These are phyloP conservation scores for Corythornis vintsioides DNA, from an alignment of 2,113 vertebrate genomes.

Conservation along the genomic window DNA sequence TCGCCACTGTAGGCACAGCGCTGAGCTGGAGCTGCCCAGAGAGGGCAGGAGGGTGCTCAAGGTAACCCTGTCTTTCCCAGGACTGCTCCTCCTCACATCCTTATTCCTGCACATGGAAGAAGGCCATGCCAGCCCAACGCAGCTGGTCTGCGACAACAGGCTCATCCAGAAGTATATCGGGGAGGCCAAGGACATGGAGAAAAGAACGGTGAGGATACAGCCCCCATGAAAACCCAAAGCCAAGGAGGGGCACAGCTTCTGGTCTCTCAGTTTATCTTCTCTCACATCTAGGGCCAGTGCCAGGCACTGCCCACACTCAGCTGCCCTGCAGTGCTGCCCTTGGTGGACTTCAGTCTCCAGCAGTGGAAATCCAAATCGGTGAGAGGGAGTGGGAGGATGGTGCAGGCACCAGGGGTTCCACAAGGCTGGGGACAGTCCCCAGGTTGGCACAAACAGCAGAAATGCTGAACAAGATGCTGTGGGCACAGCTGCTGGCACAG, in stretches of 20 bases:
- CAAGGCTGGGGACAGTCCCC: background rate
- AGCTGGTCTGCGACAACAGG: conserved; percentile 60
- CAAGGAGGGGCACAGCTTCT: background rate
- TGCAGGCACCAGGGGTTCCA: background rate
- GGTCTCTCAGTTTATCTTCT: background rate
- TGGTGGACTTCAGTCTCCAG: conserved; percentile 75
- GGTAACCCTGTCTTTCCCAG: background rate
- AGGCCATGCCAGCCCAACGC: background rate
- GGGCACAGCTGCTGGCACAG: background rate
- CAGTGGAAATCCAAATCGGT: conserved; percentile 79
- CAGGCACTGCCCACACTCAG: conserved; percentile 40
- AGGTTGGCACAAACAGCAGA: background rate
- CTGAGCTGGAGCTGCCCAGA: background rate
- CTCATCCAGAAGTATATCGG: conserved; percentile 66
- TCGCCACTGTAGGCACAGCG: background rate
- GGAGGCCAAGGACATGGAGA: conserved; percentile 64
- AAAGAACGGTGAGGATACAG: conserved; percentile 38
- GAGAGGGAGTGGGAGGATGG: conserved; percentile 50
- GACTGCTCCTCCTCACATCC: conserved; percentile 65
- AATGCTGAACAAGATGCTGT: background rate
- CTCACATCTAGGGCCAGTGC: conserved; percentile 70
- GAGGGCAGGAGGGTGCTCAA: background rate
- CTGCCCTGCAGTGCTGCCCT: conserved; percentile 66
- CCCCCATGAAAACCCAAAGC: background rate
- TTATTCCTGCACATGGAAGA: conserved; percentile 61